Evolutionary conservation across 2,888 invertebrate species (phyloP).

Genomic region (Geophilus truncorum): DNA sequence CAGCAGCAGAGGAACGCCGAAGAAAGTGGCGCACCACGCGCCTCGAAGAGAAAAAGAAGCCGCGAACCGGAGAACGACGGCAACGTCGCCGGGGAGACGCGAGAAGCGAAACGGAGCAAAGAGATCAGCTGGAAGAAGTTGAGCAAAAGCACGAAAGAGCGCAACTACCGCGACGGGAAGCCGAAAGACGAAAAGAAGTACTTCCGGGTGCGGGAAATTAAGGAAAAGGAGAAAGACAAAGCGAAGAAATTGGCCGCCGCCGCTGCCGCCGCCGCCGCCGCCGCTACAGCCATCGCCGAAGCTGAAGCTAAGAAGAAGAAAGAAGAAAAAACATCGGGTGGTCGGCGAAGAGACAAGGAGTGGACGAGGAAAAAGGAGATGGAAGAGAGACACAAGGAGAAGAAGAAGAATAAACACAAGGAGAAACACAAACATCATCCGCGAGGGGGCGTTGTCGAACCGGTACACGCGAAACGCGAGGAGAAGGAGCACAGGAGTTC

Average conservation of each 20-base stretch:
- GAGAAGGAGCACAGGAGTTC: slow-evolving; percentile 21
- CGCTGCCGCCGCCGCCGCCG: neutral
- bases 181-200: slow-evolving; percentile 50
- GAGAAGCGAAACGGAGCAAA: neutral
- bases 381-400: slow-evolving; percentile 44
- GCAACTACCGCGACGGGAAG: slow-evolving; percentile 61
- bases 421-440: slow-evolving; percentile 37
- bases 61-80: neutral
- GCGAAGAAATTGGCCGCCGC: slow-evolving; percentile 36
- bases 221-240: slow-evolving; percentile 41
- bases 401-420: slow-evolving; percentile 31
- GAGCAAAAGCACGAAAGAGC: slow-evolving; percentile 68
- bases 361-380: neutral
- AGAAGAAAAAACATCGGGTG: neutral
- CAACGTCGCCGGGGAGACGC: too few relatives aligned
- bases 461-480: slow-evolving; percentile 39
- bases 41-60: neutral
- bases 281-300: neutral
- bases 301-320: neutral
- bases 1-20: neutral
- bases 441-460: neutral
- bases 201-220: slow-evolving; percentile 44
- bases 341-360: neutral
- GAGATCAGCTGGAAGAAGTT: slow-evolving; percentile 66
- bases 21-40: neutral